Conservation (phyloP, 2,888 invertebrate species). For the Caenorhabditis sp. region DNA sequence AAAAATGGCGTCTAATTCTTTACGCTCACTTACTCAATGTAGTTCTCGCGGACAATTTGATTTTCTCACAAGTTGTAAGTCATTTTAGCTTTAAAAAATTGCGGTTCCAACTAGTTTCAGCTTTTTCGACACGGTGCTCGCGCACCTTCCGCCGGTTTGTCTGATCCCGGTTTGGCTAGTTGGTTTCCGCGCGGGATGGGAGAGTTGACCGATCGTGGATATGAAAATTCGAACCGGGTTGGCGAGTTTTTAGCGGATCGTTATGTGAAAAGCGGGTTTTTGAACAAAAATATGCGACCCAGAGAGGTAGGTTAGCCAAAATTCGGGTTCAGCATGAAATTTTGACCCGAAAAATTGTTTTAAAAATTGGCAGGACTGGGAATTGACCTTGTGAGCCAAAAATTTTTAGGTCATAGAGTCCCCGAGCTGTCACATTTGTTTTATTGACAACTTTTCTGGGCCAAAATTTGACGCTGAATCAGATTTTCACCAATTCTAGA, state of each 20-base stretch:
- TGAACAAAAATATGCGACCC: constrained; percentile 13
- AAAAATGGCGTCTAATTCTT: no score
- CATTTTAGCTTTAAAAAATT: neutral
- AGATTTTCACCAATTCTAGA: neutral
- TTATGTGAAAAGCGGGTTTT: constrained; percentile 19
- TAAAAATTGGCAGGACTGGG: no score
- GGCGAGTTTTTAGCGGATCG: constrained; percentile 15
- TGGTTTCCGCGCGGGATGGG: constrained; percentile 28
- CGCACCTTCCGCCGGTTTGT: constrained; percentile 19
- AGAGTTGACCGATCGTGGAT: constrained; percentile 35
- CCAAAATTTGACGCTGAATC: neutral
- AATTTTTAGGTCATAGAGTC: neutral
- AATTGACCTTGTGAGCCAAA: no score
- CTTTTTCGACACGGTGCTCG: constrained; percentile 41
- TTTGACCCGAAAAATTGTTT: no score
- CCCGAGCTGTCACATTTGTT: neutral
- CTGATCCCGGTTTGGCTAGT: constrained; percentile 1
- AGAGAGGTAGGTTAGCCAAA: neutral
- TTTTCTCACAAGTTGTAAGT: constrained; percentile 15
- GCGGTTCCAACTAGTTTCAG: neutral
- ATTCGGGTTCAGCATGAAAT: no score
- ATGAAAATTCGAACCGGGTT: constrained; percentile 24
- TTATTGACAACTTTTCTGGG: neutral
- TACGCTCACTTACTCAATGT: no score
- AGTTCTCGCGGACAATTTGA: neutral